Conservation (phyloP, 2,888 invertebrate species). For the Epinotia ramella region DNA sequence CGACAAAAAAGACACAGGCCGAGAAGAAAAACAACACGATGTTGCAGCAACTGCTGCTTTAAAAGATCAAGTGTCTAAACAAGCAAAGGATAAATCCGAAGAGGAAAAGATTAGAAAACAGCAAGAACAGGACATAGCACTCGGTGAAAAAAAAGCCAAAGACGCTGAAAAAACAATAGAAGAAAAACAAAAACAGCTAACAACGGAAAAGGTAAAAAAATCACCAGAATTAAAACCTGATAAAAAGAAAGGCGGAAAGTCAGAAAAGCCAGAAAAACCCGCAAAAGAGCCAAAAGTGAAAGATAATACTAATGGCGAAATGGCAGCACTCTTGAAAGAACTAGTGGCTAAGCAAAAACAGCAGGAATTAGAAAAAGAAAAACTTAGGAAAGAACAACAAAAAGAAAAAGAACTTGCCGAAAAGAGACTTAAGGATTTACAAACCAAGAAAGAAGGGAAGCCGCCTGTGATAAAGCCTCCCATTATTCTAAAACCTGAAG, state of each 20-base stretch:
- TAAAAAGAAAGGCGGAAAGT: neutral
- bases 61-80: constrained; percentile 41
- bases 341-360: constrained; percentile 14
- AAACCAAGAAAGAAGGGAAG: constrained; percentile 12
- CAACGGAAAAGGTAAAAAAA: constrained; percentile 3
- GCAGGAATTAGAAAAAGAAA: constrained; percentile 33
- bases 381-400: constrained; percentile 22
- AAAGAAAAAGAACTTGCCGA: constrained; percentile 35
- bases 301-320: neutral
- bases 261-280: neutral
- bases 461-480: constrained; percentile 23
- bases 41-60: neutral
- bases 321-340: neutral
- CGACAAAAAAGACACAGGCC: constrained; percentile 27
- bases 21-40: constrained; percentile 21
- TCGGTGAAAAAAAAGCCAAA: neutral
- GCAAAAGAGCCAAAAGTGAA: constrained; percentile 16
- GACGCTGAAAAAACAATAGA: neutral
- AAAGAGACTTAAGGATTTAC: constrained; percentile 40
- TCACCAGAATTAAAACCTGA: neutral
- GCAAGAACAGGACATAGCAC: neutral
- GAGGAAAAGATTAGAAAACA: constrained; percentile 26
- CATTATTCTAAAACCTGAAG: neutral
- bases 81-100: constrained; percentile 41
- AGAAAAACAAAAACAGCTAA: neutral